phyloP scores from a whole-genome alignment of 2,797 vertebrate species.

The Pelochelys cantorii region DNA sequence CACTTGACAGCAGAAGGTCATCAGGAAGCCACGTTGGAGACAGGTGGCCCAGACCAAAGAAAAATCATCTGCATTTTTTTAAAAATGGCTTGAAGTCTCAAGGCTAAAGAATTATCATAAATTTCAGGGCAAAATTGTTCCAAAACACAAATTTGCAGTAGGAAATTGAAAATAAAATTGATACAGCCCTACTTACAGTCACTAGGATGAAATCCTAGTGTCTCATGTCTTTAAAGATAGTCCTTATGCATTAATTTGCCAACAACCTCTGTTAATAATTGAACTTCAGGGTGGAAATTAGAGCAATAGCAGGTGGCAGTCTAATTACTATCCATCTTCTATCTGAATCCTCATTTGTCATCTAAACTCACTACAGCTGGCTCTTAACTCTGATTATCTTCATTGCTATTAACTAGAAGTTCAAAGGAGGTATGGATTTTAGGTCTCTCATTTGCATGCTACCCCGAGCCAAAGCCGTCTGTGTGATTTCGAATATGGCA shows the following conservation, averaged over 20 bases:
- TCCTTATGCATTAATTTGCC: constrained; percentile 37
- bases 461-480: neutral
- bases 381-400: constrained; percentile 59
- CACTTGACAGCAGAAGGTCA: constrained; percentile 48
- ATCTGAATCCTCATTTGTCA: constrained; percentile 69
- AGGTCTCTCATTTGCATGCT: neutral
- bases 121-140: neutral
- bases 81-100: neutral
- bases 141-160: constrained; percentile 2
- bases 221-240: constrained; percentile 32
- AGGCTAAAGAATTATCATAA: neutral
- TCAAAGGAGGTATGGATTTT: constrained; percentile 46
- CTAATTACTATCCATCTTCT: constrained; percentile 70
- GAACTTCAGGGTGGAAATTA: constrained; percentile 65
- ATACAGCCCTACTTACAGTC: neutral
- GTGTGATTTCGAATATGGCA: neutral
- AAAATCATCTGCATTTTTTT: neutral
- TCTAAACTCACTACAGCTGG: constrained; percentile 67
- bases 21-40: constrained; percentile 60
- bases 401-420: constrained; percentile 1
- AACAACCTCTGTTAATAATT: constrained; percentile 50
- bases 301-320: constrained; percentile 75
- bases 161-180: neutral
- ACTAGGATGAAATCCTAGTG: neutral
- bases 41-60: constrained; percentile 12